Conservation (phyloP, 2,888 invertebrate species). For the Zygaena filipendulae region DNA sequence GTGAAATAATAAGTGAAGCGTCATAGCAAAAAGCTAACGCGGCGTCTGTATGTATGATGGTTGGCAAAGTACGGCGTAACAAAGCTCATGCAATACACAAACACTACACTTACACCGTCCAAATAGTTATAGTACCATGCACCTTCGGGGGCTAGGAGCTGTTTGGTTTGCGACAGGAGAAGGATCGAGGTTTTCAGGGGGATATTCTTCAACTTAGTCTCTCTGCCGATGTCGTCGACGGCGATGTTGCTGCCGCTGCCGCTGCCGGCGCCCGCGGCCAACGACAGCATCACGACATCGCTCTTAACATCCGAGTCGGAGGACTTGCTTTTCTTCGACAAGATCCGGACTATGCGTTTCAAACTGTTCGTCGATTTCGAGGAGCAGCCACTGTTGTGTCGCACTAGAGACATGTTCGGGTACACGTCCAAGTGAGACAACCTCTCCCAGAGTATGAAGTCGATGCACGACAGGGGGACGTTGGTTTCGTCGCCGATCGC, state of each 20-base stretch:
- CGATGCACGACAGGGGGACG: constrained; percentile 37
- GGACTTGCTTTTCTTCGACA: constrained; percentile 32
- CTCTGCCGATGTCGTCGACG: constrained; percentile 43
- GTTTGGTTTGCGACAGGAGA: constrained; percentile 45
- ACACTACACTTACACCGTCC: constrained; percentile 57
- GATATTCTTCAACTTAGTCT: constrained; percentile 34
- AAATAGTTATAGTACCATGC: constrained; percentile 63
- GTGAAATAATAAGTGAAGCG: too few relatives aligned
- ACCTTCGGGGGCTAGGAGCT: constrained; percentile 42
- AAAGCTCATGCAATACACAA: constrained; percentile 26
- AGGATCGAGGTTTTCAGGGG: constrained; percentile 47
- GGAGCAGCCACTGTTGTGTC: constrained; percentile 28
- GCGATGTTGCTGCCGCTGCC: constrained; percentile 38
- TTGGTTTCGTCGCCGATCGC: constrained; percentile 28
- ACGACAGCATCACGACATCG: constrained; percentile 45
- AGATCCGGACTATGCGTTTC: constrained; percentile 31
- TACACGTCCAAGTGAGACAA: constrained; percentile 36
- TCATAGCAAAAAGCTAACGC: too few relatives aligned
- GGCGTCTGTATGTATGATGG: too few relatives aligned
- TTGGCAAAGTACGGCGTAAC: too few relatives aligned
- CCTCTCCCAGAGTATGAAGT: constrained; percentile 56
- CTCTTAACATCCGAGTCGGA: constrained; percentile 28
- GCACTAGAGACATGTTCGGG: constrained; percentile 41
- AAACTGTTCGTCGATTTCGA: constrained; percentile 37
- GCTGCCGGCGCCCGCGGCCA: constrained; percentile 43